Base-by-base conservation (phyloP, 1,140 invertebrate genomes). In the Dufourea novaeangliae region DNA sequence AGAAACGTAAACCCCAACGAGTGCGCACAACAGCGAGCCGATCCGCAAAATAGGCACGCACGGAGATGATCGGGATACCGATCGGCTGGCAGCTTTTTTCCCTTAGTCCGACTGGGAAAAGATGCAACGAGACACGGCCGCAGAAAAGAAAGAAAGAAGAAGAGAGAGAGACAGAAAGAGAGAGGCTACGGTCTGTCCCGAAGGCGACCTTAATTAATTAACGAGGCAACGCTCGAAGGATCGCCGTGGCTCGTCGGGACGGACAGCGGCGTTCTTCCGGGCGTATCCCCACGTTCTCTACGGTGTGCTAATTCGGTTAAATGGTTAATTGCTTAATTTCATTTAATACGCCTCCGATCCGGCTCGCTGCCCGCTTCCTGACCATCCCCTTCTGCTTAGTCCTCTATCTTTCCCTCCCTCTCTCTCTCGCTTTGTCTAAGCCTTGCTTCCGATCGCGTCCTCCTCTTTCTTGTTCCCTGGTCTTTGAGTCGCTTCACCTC, bases 261-360 rank as follows among this genome's bases (percentile, higher is more conserved):
- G 62, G 34, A 29, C 78, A 68, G 84, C 79, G 57, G 52, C 79
- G 82, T 66, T 78, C 79, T 85, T 79, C 83, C 73, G 84, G 76
- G 74, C 74, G 78, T 77, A 86, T 79, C 83, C n/a, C n/a, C 85
- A 57, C 80, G 79, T 75, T 76, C 79, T 79, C 75, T 80, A 87
- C 80, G 79, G 76, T 85, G 85, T 84, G 88, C 85, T 90, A 90
- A 90, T 89, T 90, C 89, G 83, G 88, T 87, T 90, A 90, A 90
- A 88, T 88, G 86, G 84, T 90, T 90, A 90, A 90, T 90, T 90
- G 88, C 89, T 90, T 90, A 90, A 90, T 90, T 90, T 82, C 85
- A 82, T 84, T 90, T 88, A 90, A 90, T 90, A 86, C 86, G 80
- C 78, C 83, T 81, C 69, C 78, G 79, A 80, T 86, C 79, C 80